Evolutionary conservation across 1,140 invertebrate species (phyloP).

Genomic region (Drosophila orena): DNA sequence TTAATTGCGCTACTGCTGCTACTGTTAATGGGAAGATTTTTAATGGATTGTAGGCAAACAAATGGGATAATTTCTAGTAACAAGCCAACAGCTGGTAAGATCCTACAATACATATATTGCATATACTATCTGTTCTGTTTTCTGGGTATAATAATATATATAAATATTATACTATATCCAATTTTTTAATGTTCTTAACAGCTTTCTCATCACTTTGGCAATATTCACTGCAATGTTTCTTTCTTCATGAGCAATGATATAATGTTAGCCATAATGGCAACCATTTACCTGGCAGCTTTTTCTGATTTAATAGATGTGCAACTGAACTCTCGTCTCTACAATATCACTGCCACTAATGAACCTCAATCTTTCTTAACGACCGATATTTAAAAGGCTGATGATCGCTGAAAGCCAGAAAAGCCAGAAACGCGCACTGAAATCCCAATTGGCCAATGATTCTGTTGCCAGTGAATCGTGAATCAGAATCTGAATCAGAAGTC

Average conservation of each 20-base stretch:
- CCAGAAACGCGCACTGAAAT: conserved; percentile 25
- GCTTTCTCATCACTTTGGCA: no score
- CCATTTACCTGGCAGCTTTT: conserved; percentile 12
- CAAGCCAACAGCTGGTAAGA: background rate
- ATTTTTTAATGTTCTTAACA: no score
- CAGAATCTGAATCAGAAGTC: background rate
- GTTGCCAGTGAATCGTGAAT: conserved; percentile 13
- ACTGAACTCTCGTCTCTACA: background rate
- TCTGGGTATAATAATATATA: no score
- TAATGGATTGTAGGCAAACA: no score
- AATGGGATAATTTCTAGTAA: background rate
- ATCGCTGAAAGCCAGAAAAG: conserved; percentile 13
- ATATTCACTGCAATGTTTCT: no score
- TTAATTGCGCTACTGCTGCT: conserved; percentile 3
- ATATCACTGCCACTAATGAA: conserved; percentile 41
- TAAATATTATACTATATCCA: no score
- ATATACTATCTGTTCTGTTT: no score
- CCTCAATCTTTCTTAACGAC: background rate
- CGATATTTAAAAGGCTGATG: conserved; percentile 24
- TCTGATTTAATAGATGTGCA: background rate
- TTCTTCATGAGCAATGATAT: no score
- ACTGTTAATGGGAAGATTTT: conserved; percentile 5
- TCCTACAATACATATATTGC: no score
- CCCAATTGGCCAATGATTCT: conserved; percentile 17
- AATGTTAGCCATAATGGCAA: no score